Evolutionary conservation across 2,888 invertebrate species (phyloP).

Genomic region (Alentia gelatinosa): DNA sequence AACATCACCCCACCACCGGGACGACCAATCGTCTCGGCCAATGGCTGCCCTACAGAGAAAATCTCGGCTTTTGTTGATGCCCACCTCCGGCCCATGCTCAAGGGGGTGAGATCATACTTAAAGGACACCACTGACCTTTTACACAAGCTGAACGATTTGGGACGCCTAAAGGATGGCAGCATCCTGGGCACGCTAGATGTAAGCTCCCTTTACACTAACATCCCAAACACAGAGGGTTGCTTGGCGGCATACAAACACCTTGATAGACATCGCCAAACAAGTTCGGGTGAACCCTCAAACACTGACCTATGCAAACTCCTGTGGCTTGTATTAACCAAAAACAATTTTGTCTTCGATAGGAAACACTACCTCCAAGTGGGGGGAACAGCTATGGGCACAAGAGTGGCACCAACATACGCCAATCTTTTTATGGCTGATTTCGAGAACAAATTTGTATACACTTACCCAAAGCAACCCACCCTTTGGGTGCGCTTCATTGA

Average conservation of each 20-base stretch:
- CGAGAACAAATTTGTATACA: not conserved
- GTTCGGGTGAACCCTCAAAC: not conserved
- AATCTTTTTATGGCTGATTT: not conserved
- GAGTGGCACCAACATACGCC: not conserved
- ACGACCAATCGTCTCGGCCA: not conserved
- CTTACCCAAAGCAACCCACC: not conserved
- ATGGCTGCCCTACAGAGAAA: constrained; percentile 28
- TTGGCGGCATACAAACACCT: not conserved
- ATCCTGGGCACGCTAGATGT: constrained; percentile 5
- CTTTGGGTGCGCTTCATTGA: too few relatives aligned
- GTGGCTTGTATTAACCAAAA: too few relatives aligned
- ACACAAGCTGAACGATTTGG: not conserved
- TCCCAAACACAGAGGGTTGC: not conserved
- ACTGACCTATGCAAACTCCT: too few relatives aligned
- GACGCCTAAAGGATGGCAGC: not conserved
- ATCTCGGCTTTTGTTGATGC: constrained; percentile 5
- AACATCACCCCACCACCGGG: not conserved
- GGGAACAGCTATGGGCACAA: too few relatives aligned
- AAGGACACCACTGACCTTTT: constrained; percentile 34
- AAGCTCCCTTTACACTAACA: constrained; percentile 11
- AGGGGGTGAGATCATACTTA: not conserved
- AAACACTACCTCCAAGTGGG: too few relatives aligned
- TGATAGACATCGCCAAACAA: not conserved
- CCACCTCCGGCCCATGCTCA: not conserved
- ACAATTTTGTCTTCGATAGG: not conserved